Conservation (phyloP, 1,140 invertebrate genomes). For the Planococcus citri region DNA sequence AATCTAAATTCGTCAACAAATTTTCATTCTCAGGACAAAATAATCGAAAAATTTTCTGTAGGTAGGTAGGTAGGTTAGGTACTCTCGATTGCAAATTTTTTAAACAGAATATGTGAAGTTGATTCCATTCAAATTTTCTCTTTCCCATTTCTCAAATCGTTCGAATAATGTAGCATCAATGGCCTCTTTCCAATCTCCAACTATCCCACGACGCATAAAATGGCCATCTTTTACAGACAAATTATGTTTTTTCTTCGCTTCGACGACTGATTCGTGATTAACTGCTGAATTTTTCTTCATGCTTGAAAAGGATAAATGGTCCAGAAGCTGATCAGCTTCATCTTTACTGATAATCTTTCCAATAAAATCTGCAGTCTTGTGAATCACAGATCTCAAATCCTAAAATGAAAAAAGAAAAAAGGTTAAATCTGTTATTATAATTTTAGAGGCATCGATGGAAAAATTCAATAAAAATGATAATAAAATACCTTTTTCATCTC, state of each 20-base stretch:
- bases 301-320: slow-evolving; percentile 62
- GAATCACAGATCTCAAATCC: slow-evolving; percentile 46
- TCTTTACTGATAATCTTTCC: slow-evolving; percentile 48
- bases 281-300: slow-evolving; percentile 34
- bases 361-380: slow-evolving; percentile 58
- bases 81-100: too few relatives aligned
- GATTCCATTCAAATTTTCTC: slow-evolving; percentile 31
- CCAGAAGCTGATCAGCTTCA: slow-evolving; percentile 49
- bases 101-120: background rate
- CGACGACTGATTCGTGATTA: slow-evolving; percentile 31
- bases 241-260: slow-evolving; percentile 34
- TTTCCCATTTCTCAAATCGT: slow-evolving; percentile 43
- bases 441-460: background rate
- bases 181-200: slow-evolving; percentile 28
- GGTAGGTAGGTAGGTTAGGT: too few relatives aligned
- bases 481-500: background rate
- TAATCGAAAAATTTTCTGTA: too few relatives aligned
- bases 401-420: slow-evolving; percentile 28
- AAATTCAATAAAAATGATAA: background rate
- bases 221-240: slow-evolving; percentile 34
- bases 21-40: too few relatives aligned
- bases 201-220: slow-evolving; percentile 46
- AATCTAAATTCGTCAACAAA: too few relatives aligned
- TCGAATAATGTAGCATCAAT: slow-evolving; percentile 40
- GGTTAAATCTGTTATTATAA: background rate